Conservation (phyloP, 53 echinoderm and acorn worm species). For the Luidia sarsii region DNA sequence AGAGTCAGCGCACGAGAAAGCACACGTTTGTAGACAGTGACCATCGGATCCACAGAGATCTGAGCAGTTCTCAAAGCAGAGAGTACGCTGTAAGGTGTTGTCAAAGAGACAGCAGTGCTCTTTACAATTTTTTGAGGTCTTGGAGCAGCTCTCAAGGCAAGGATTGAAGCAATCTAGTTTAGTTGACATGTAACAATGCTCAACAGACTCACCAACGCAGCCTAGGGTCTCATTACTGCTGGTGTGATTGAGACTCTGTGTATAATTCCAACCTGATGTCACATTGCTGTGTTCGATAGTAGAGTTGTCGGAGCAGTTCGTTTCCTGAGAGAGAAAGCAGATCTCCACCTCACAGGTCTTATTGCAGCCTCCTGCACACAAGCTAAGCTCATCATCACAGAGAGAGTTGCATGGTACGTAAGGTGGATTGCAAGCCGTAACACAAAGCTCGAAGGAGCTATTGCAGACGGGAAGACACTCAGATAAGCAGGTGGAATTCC, state of each 20-base stretch:
- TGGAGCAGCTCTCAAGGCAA: background rate
- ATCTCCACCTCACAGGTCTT: constrained; percentile 33
- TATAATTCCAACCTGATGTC: background rate
- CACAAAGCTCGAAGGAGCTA: constrained; percentile 7
- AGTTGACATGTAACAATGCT: background rate
- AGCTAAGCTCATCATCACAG: constrained; percentile 2
- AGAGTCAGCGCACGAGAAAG: constrained; percentile 15
- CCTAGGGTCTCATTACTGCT: background rate
- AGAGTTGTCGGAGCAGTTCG: constrained; percentile 6
- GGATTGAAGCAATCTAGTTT: constrained; percentile 15
- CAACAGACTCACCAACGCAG: background rate
- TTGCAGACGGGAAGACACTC: constrained; percentile 24
- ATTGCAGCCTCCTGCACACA: constrained; percentile 13
- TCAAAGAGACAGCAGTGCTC: constrained; percentile 33
- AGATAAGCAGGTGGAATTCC: constrained; percentile 11
- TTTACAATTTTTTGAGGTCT: constrained; percentile 1
- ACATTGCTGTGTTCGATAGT: background rate
- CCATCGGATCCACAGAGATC: constrained; percentile 21
- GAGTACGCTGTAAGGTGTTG: background rate
- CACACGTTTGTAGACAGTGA: constrained; percentile 34
- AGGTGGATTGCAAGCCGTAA: constrained; percentile 39
- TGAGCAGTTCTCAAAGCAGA: constrained; percentile 50
- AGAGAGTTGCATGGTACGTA: constrained; percentile 20
- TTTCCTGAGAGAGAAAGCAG: background rate
- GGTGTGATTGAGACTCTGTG: background rate